phyloP scores from a whole-genome alignment of 1,140 invertebrate genomes.

The Bombus polaris region DNA sequence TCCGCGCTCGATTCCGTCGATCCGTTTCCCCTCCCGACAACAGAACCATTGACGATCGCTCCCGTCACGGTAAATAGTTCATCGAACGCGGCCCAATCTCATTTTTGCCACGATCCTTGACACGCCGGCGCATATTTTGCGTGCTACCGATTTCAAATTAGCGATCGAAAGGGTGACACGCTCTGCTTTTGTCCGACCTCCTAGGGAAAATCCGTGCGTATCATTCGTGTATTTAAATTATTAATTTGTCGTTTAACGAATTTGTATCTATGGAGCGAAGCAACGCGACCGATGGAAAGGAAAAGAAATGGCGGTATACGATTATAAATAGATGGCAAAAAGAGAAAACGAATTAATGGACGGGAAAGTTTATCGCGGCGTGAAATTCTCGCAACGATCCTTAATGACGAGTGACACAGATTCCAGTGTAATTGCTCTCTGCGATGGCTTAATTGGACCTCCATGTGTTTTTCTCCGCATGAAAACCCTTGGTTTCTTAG shows the following conservation, averaged over 20 bases:
- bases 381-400: not conserved
- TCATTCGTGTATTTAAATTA: not conserved
- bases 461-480: constrained; percentile 9
- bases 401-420: not conserved
- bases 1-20: constrained; percentile 54
- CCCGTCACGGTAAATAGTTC: constrained; percentile 64
- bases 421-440: not conserved
- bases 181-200: no score
- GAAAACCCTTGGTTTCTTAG: constrained; percentile 46
- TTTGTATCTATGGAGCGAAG: not conserved
- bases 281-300: not conserved
- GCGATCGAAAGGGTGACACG: not conserved
- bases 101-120: constrained; percentile 18
- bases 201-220: no score
- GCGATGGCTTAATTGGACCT: constrained; percentile 3
- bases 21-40: constrained; percentile 62
- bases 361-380: not conserved
- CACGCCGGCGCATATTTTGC: not conserved
- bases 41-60: constrained; percentile 57
- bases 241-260: not conserved
- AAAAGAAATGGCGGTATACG: not conserved
- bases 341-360: not conserved
- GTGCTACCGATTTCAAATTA: not conserved
- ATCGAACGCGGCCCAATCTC: constrained; percentile 40
- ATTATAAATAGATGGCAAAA: not conserved